A percentile compares a stretch with the other conserved stretches of the same genome.
These are phyloP conservation scores for Tribolium madens DNA, from an alignment of 1,140 invertebrate species.

Conservation along the genomic window DNA sequence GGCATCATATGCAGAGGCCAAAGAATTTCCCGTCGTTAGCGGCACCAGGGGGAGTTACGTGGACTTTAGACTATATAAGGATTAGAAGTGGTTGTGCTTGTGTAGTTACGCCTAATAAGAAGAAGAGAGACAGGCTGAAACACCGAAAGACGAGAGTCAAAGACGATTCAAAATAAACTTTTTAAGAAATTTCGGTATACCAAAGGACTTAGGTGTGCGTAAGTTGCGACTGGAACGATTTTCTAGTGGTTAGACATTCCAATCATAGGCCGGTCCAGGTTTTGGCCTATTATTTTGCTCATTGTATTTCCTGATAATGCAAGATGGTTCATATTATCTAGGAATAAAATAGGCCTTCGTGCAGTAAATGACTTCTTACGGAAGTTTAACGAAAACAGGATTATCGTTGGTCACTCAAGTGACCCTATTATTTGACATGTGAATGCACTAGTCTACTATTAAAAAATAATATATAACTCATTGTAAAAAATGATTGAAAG, in stretches of 20 bases:
- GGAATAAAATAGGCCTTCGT: background rate
- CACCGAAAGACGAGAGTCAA: conserved; percentile 42
- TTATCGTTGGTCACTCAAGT: background rate
- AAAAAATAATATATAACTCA: conserved; percentile 2
- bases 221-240: background rate
- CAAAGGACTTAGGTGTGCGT: conserved; percentile 41
- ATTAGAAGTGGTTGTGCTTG: conserved; percentile 87
- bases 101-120: conserved; percentile 69
- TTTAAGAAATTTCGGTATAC: conserved; percentile 20
- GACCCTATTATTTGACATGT: background rate
- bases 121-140: conserved; percentile 55
- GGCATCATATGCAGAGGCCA: conserved; percentile 61
- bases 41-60: conserved; percentile 68
- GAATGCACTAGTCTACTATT: conserved; percentile 14
- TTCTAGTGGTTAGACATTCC: conserved; percentile 17
- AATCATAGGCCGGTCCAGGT: background rate
- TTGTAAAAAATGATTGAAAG: background rate
- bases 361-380: background rate
- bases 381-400: background rate
- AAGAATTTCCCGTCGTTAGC: conserved; percentile 68
- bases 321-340: background rate
- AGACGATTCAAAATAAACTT: conserved; percentile 23
- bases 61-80: conserved; percentile 85
- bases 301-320: background rate
- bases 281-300: background rate